Conservation (phyloP, 2,797 vertebrate species). For the Eurystomus glaucurus region DNA sequence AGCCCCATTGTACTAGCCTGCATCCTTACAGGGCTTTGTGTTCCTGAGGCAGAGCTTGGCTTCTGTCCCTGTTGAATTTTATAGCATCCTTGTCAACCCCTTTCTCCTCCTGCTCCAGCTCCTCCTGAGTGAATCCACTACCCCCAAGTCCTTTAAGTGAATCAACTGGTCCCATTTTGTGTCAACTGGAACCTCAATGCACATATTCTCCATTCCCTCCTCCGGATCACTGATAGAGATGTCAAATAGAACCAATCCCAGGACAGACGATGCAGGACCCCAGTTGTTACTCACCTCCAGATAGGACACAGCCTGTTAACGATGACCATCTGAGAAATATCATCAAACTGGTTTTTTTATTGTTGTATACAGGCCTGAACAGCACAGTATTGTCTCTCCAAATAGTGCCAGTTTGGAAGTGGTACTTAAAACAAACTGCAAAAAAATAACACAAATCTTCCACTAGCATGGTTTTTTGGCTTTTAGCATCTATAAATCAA, state of each 20-base stretch:
- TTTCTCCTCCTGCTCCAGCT: background rate
- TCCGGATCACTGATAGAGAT: background rate
- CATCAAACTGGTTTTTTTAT: accelerated
- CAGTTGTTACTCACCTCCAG: background rate
- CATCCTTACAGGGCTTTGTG: background rate
- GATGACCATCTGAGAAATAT: background rate
- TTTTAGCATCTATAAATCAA: background rate
- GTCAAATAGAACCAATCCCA: background rate
- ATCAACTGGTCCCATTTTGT: background rate
- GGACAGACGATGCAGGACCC: accelerated
- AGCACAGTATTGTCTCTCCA: background rate
- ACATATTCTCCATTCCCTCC: accelerated
- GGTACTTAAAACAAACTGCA: background rate
- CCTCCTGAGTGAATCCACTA: background rate
- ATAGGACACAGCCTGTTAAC: background rate
- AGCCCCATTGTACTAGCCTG: accelerated
- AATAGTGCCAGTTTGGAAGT: background rate
- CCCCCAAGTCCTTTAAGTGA: background rate
- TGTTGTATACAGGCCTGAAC: background rate
- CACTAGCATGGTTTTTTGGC: background rate
- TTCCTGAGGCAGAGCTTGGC: background rate
- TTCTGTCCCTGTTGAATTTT: background rate
- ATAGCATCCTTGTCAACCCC: accelerated
- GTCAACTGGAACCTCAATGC: background rate
- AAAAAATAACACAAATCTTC: background rate